Evolutionary conservation across 2,113 vertebrate genomes (phyloP).

Genomic region (Gadus macrocephalus): DNA sequence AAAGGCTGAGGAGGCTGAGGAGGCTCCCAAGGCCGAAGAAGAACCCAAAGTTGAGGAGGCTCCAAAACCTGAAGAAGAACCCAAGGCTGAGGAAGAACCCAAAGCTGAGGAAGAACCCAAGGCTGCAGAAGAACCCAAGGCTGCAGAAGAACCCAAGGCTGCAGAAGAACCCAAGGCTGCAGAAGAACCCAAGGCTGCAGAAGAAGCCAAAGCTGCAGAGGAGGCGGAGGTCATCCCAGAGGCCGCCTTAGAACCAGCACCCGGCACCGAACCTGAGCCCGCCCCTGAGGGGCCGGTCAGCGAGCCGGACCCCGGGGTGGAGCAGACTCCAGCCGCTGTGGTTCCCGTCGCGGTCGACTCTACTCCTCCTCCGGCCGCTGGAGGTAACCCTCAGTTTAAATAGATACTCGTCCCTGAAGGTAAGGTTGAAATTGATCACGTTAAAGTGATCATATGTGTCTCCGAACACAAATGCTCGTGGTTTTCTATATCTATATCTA

Average conservation of each 20-base stretch:
- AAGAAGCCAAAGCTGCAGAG: constrained; percentile 8
- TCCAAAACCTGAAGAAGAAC: constrained; percentile 16
- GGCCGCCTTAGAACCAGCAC: not conserved
- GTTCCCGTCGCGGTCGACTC: constrained; percentile 14
- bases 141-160: not conserved
- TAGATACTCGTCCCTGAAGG: not conserved
- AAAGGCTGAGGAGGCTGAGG: constrained; percentile 9
- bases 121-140: not conserved
- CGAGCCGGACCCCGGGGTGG: constrained; percentile 5
- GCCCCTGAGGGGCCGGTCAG: not conserved
- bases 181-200: constrained; percentile 5
- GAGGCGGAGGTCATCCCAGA: constrained; percentile 31
- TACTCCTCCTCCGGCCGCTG: constrained; percentile 5
- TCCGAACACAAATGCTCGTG: not conserved
- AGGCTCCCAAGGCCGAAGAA: not conserved
- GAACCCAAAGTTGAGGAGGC: constrained; percentile 11
- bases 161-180: constrained; percentile 3
- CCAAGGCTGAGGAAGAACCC: constrained; percentile 21
- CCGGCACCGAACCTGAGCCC: constrained; percentile 16
- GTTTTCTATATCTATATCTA: not conserved
- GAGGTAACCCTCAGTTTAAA: constrained; percentile 39
- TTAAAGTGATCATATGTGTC: no score
- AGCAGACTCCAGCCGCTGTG: constrained; percentile 15
- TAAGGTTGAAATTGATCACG: not conserved
- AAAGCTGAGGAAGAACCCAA: constrained; percentile 15